Evolutionary conservation across 2,797 vertebrate species (phyloP).

Genomic region (Myripristis murdjan): DNA sequence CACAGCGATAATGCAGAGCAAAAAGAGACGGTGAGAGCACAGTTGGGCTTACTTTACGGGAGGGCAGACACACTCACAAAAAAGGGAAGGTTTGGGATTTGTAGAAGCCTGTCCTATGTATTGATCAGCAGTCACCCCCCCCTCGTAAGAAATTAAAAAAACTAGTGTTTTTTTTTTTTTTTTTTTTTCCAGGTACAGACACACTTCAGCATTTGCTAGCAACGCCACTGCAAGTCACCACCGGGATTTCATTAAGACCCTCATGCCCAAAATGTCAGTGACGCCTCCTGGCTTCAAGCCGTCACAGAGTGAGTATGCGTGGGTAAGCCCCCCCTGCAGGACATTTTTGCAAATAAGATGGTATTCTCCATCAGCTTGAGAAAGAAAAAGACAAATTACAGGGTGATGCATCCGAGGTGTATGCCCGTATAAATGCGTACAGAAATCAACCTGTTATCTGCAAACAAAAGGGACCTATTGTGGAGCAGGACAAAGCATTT

Average conservation of each 20-base stretch:
- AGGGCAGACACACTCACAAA: not conserved
- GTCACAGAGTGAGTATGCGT: not conserved
- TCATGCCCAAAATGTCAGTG: conserved; percentile 73
- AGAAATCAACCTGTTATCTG: not conserved
- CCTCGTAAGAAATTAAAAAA: not conserved
- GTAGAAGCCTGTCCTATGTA: conserved; percentile 19
- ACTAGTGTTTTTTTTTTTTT: conserved; percentile 5
- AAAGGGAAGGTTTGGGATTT: conserved; percentile 18
- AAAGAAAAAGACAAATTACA: not conserved
- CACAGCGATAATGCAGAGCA: conserved; percentile 25
- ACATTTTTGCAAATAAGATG: not conserved
- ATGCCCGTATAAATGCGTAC: not conserved
- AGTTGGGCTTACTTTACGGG: conserved; percentile 17
- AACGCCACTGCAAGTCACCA: conserved; percentile 18
- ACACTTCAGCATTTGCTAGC: conserved; percentile 19
- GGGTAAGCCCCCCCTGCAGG: not conserved
- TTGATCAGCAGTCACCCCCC: conserved; percentile 37
- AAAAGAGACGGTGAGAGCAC: conserved; percentile 1
- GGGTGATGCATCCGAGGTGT: too few relatives aligned
- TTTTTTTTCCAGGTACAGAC: conserved; percentile 18
- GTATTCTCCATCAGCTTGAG: not conserved
- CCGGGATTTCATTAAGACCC: conserved; percentile 66
- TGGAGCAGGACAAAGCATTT: not conserved
- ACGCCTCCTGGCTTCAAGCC: conserved; percentile 67
- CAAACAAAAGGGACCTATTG: not conserved